These are phyloP conservation scores for Oxygymnocypris stewartii DNA, from an alignment of 2,113 vertebrate species.

Conservation along the genomic window DNA sequence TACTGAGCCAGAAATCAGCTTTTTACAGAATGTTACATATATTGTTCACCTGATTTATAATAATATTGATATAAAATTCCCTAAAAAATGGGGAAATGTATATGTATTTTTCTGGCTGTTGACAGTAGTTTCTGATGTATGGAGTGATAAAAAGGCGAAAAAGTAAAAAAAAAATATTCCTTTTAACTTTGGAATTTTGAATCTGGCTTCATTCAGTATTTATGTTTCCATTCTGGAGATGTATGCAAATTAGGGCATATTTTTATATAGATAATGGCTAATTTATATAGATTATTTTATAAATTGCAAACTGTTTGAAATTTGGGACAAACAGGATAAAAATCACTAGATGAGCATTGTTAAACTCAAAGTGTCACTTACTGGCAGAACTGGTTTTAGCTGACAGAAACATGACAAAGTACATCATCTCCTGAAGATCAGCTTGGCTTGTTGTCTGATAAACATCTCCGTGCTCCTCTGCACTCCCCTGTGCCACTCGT, in stretches of 20 bases:
- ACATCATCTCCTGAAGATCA: slow-evolving; percentile 59
- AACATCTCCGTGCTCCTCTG: slow-evolving; percentile 51
- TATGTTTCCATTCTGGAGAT: background rate
- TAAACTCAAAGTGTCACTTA: slow-evolving; percentile 62
- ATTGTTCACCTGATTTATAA: background rate
- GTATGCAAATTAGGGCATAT: background rate
- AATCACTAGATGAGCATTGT: slow-evolving; percentile 58
- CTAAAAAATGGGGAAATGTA: no score
- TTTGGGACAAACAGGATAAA: slow-evolving; percentile 58
- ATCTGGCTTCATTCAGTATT: background rate
- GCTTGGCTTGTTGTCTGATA: slow-evolving; percentile 60
- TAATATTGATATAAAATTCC: background rate
- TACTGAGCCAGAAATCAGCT: no score
- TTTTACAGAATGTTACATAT: background rate
- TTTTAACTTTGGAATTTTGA: no score
- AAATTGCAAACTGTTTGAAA: slow-evolving; percentile 48
- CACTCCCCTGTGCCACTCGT: slow-evolving; percentile 62
- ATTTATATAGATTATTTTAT: background rate
- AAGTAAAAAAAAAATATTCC: no score
- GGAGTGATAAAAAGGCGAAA: background rate
- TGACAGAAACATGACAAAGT: slow-evolving; percentile 67
- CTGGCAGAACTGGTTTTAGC: slow-evolving; percentile 64
- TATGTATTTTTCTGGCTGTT: background rate
- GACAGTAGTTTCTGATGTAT: background rate
- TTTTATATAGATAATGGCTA: background rate